Evolutionary conservation across 2,888 invertebrate genomes (phyloP), one percentile per base, ranked within the genome.

Genomic region (Synergus umbraculus): DNA sequence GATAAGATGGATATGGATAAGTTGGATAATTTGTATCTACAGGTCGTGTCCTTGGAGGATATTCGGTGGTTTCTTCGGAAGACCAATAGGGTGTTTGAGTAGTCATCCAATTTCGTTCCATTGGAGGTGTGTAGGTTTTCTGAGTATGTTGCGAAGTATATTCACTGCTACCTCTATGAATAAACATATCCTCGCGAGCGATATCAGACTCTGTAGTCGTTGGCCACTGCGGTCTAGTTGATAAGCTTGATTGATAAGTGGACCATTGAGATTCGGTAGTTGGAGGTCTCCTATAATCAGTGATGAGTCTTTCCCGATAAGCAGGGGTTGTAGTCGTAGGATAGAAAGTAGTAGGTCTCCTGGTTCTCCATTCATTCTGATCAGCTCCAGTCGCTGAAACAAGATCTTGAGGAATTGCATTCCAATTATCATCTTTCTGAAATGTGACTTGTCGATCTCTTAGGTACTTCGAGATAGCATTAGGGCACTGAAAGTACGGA

Each of bases 401-500:
- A 15, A 83, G 73, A 63, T 91, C 91, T 5, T 81, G 78, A 0
- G 77, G n/a, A 0, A 89, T 81, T 12, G 54, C 78, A 1, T 46
- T 78, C 91, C 91, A 91, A 3, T 84, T 83, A 0, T 89, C 86
- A 76, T 92, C 92, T 4, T 76, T 83, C 9, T 89, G 89, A 15
- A 89, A 89, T n/a, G 15, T 76, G 4, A 92, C 79, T 0, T 84
- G 79, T 0, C 83, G 89, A 0, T 79, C 82, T 15, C 85, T 83
- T 2, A 92, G 78, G 64, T 88, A 90, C 5, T 81, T 77, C 4
- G 85, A 84, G 0, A 91, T 77, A 0, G 89, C 89, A 43, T 89
- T 87, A 0, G 91, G 91, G 29, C 92, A 92, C 66, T 87, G 87
- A 77, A 91, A 91, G 0, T 88, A 81, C 0, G 88, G 84, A 81